Base-by-base conservation (phyloP, 2,888 invertebrate species). In the Thereva unica region DNA sequence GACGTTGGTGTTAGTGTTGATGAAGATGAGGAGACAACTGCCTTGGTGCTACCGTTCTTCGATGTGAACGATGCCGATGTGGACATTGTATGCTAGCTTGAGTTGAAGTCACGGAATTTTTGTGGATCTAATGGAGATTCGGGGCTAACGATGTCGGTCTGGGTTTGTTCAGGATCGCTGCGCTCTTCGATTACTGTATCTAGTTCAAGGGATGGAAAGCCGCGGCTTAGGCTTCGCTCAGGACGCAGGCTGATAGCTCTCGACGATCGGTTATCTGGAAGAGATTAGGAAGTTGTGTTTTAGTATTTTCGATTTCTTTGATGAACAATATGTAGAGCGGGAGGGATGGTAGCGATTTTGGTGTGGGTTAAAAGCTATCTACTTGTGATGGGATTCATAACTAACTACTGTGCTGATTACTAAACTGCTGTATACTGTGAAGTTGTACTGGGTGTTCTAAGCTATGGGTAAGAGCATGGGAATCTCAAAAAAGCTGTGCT, bases 131-230 rank as follows among this genome's bases (percentile, higher is more conserved):
- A 73, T 40, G 80, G 80, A 9, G 80, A 80, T 68, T 80, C 81
- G 5, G 80, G 76, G 71, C 78, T 78, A 1, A 80, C 70, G 3
- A 80, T 75, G 73, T 81, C 80, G n/a, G 79, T 80, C 74, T 81
- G 86, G 3, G 86, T 88, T 76, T 88, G 89, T 77, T 91, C 91
- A 4, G 89, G 86, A 77, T 92, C 92, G 9, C 91, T 92, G 68
- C 90, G 85, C 75, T 92, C 92, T 76, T 93, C 93, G 35, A 92
- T 84, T 35, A 93, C 93, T 0, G 92, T 92, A 78, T 92, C 92
- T 72, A 93, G 84, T 77, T 93, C 92, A 57, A 91, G 81, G 0
- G 90, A 86, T 41, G 91, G 89, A 75, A 89, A 89, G n/a, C 89
- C 86, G 55, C 90, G 84, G 45, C 89, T 89, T 73, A 89, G 84